phyloP scores from a whole-genome alignment of 2,113 vertebrate species.

The Burhinus oedicnemus region DNA sequence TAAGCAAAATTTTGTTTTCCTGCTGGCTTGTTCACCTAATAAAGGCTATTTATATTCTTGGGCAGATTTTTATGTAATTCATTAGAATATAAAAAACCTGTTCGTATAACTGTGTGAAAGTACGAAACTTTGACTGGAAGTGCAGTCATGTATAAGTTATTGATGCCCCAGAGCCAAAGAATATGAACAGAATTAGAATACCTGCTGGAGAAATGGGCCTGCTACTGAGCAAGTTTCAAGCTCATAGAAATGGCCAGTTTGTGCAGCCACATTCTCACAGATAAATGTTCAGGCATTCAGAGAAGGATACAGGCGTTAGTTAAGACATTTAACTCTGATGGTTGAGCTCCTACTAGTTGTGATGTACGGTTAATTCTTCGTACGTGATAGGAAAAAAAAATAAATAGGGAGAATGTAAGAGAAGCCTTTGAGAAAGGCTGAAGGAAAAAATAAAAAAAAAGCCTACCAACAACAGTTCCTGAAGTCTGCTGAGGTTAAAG shows the following conservation, averaged over 20 bases:
- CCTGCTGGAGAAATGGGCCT: not conserved
- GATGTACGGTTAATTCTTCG: not conserved
- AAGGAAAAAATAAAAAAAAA: not conserved
- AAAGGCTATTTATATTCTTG: not conserved
- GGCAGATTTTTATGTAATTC: not conserved
- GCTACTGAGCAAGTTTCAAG: not conserved
- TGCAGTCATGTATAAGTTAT: not conserved
- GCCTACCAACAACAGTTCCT: not conserved
- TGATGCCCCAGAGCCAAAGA: not conserved
- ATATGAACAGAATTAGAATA: not conserved
- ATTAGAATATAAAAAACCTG: not conserved
- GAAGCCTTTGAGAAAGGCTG: not conserved
- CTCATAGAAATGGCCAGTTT: not conserved
- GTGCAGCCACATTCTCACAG: not conserved
- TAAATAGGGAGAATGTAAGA: not conserved
- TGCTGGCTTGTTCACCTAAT: not conserved
- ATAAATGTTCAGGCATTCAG: not conserved
- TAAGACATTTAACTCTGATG: not conserved
- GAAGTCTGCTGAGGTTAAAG: not conserved
- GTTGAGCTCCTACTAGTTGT: not conserved
- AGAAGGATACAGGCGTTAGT: not conserved
- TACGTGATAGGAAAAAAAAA: not conserved
- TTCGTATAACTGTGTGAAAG: not conserved
- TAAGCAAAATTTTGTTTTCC: not conserved
- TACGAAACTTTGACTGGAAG: not conserved